A percentile compares a stretch with the other conserved stretches of the same genome.
Conservation (phyloP, 2,797 vertebrate species). For the Cottoperca gobio region DNA sequence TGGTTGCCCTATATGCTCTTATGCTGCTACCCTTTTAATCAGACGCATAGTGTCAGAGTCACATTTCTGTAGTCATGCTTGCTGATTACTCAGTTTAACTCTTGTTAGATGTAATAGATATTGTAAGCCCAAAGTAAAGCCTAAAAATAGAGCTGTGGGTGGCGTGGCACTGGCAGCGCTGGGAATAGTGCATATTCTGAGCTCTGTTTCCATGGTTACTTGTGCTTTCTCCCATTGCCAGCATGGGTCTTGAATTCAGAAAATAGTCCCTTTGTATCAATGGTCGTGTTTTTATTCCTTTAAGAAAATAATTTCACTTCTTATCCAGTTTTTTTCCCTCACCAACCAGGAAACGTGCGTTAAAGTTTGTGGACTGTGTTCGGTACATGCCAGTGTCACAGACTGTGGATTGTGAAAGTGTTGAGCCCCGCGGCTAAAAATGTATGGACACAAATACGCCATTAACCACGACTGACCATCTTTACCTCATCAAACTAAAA, state of each 20-base stretch:
- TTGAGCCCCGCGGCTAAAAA: conserved; percentile 38
- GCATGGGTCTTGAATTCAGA: conserved; percentile 50
- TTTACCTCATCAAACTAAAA: conserved; percentile 52
- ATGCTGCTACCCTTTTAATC: conserved; percentile 63
- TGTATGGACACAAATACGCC: conserved; percentile 52
- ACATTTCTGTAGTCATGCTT: conserved; percentile 68
- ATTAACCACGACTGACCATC: conserved; percentile 37
- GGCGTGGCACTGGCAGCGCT: conserved; percentile 56
- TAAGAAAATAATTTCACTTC: conserved; percentile 43
- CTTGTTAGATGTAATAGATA: conserved; percentile 80
- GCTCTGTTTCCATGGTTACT: conserved; percentile 84
- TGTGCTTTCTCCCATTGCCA: conserved; percentile 54
- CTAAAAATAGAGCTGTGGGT: conserved; percentile 79
- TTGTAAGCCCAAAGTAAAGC: conserved; percentile 61
- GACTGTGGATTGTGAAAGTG: conserved; percentile 45
- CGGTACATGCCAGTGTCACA: conserved; percentile 40
- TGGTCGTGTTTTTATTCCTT: conserved; percentile 32
- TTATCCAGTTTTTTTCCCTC: conserved; percentile 6
- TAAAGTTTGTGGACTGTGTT: conserved; percentile 39
- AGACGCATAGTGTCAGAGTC: conserved; percentile 64
- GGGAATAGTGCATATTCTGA: conserved; percentile 76
- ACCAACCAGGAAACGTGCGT: conserved; percentile 22
- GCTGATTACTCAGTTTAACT: conserved; percentile 76
- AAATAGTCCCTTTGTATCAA: conserved; percentile 49
- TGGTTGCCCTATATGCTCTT: conserved; percentile 20